A percentile compares a stretch with the other conserved stretches of the same genome.
phyloP scores from a whole-genome alignment of 2,113 vertebrate species.

The Onychostruthus taczanowskii region DNA sequence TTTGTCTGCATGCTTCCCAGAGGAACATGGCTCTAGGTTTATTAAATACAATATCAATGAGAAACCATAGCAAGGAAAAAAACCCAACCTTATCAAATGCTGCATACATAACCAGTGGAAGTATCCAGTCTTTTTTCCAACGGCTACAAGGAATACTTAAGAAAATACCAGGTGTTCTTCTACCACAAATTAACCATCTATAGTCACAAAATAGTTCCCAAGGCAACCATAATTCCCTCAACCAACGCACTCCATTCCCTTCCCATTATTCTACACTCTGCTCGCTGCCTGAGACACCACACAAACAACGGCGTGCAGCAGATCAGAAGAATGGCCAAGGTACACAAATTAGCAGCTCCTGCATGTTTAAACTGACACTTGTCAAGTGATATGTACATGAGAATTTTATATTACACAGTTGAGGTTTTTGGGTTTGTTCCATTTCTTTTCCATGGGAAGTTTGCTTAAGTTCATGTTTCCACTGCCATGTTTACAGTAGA shows the following conservation, averaged over 20 bases:
- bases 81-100: neutral
- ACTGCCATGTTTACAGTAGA: neutral
- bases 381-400: neutral
- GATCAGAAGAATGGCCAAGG: neutral
- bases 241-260: neutral
- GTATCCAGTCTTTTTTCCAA: neutral
- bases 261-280: neutral
- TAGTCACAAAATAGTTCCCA: constrained; percentile 7
- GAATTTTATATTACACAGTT: neutral
- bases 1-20: neutral
- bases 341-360: neutral
- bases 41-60: neutral
- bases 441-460: neutral
- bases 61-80: neutral
- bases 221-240: neutral
- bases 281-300: neutral
- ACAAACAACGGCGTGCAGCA: neutral
- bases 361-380: neutral
- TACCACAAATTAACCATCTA: neutral
- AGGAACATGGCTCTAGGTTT: neutral
- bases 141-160: neutral
- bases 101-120: neutral
- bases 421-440: neutral
- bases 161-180: neutral
- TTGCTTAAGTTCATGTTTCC: neutral